phyloP scores from a whole-genome alignment of 2,888 invertebrate genomes.

The Sphaeridia pumilis region DNA sequence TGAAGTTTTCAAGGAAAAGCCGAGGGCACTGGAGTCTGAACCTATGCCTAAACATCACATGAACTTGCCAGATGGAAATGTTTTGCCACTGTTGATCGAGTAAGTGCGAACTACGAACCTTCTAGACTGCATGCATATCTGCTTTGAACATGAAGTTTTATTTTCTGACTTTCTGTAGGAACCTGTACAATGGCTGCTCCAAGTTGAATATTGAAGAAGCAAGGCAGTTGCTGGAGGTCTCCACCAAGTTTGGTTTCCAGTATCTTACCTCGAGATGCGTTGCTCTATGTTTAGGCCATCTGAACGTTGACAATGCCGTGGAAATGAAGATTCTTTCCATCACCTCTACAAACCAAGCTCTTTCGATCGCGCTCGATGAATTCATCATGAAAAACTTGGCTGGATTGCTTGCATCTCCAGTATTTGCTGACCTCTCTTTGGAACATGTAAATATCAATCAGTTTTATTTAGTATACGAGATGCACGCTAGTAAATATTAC shows the following conservation, averaged over 20 bases:
- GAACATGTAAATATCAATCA: neutral
- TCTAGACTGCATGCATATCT: too few relatives aligned
- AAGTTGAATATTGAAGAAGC: neutral
- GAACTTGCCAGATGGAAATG: neutral
- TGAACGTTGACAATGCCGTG: neutral
- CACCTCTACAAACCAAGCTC: neutral
- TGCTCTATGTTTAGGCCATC: neutral
- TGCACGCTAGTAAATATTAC: neutral
- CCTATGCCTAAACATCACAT: neutral
- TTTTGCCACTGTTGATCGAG: neutral
- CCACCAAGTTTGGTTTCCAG: neutral
- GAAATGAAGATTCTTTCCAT: slow-evolving; percentile 3
- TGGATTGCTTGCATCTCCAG: neutral
- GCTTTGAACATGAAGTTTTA: neutral
- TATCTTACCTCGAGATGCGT: neutral
- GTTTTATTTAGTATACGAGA: neutral
- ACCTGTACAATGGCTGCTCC: slow-evolving; percentile 2
- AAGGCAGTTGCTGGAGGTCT: neutral
- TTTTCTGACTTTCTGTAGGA: neutral
- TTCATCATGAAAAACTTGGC: neutral
- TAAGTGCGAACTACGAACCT: too few relatives aligned
- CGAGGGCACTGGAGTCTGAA: neutral
- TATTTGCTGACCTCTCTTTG: neutral
- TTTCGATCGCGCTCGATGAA: neutral
- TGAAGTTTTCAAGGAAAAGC: neutral